Evolutionary conservation across 2,113 vertebrate genomes (phyloP).

Genomic region (Paralichthys olivaceus): DNA sequence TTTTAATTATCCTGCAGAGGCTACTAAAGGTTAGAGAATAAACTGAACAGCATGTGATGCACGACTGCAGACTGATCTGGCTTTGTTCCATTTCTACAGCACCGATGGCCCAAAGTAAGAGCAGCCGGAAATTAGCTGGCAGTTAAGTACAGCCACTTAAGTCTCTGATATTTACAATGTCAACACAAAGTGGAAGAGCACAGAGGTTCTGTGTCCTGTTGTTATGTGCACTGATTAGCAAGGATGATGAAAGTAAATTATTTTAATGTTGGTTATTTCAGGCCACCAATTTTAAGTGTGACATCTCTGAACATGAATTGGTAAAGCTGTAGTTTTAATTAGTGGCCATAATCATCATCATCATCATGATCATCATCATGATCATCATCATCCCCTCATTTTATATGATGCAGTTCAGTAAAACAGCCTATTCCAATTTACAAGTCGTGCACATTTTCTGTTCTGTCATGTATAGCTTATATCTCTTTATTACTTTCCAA

Average conservation of each 20-base stretch:
- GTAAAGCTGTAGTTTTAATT: conserved; percentile 14
- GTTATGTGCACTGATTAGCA: conserved; percentile 37
- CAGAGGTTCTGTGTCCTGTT: conserved; percentile 40
- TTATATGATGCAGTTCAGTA: neutral
- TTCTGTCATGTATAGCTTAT: neutral
- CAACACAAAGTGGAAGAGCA: conserved; percentile 41
- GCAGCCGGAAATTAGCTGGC: conserved; percentile 55
- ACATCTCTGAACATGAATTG: neutral
- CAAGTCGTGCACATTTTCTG: neutral
- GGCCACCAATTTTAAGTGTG: conserved; percentile 10
- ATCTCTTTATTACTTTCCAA: neutral
- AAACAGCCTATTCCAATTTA: neutral
- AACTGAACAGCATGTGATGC: conserved; percentile 9
- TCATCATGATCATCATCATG: neutral
- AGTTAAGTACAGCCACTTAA: conserved; percentile 57
- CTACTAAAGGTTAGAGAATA: conserved; percentile 29
- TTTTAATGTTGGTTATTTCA: conserved; percentile 44
- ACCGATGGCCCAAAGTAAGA: conserved; percentile 32
- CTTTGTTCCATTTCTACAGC: conserved; percentile 19
- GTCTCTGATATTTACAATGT: conserved; percentile 60
- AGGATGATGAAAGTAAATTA: conserved; percentile 47
- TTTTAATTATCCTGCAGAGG: conserved; percentile 20
- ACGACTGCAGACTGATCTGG: conserved; percentile 2
- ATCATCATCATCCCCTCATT: conserved; percentile 3
- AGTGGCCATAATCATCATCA: neutral